These are phyloP conservation scores for Pecten maximus DNA, from an alignment of 2,888 invertebrate genomes.

Conservation along the genomic window DNA sequence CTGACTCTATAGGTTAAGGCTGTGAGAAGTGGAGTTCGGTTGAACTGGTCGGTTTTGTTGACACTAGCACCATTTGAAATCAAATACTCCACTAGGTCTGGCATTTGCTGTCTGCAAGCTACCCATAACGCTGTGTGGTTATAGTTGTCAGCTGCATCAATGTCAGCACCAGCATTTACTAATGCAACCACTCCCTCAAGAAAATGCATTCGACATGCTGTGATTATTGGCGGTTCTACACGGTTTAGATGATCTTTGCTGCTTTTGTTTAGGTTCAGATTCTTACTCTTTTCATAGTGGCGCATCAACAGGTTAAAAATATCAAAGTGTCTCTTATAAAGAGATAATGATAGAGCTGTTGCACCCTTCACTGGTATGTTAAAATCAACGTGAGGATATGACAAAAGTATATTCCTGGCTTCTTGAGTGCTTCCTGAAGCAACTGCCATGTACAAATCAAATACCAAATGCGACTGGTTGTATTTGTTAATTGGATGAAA, in stretches of 20 bases:
- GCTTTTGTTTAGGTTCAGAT: constrained; percentile 78
- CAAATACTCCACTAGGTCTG: constrained; percentile 74
- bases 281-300: constrained; percentile 74
- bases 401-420: constrained; percentile 73
- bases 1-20: constrained; percentile 76
- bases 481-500: constrained; percentile 67
- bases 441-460: constrained; percentile 74
- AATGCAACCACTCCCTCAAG: constrained; percentile 77
- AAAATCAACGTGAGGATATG: constrained; percentile 76
- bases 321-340: constrained; percentile 77
- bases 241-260: constrained; percentile 80
- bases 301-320: constrained; percentile 78
- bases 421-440: constrained; percentile 69
- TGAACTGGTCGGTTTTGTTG: constrained; percentile 78
- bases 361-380: constrained; percentile 79
- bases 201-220: constrained; percentile 81
- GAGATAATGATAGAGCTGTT: constrained; percentile 80
- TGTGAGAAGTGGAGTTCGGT: constrained; percentile 77
- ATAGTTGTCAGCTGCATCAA: constrained; percentile 75
- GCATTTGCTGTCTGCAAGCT: constrained; percentile 74
- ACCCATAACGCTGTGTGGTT: constrained; percentile 78
- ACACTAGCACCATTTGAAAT: constrained; percentile 78
- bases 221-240: constrained; percentile 81
- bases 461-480: constrained; percentile 72
- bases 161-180: constrained; percentile 77